Base-by-base conservation (phyloP, 2,113 vertebrate genomes). In the Platysternon megacephalum region DNA sequence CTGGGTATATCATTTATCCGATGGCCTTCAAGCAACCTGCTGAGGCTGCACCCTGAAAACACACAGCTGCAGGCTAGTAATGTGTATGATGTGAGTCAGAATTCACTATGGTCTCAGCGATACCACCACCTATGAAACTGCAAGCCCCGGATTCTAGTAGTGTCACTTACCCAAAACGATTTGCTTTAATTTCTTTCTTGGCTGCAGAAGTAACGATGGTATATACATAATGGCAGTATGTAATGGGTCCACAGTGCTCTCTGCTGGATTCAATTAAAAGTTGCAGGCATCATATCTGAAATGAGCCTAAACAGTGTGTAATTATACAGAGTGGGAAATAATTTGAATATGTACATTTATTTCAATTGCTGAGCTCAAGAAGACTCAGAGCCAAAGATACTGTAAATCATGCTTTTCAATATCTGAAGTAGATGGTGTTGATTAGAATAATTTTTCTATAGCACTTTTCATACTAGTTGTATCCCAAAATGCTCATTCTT, bases 241-340 rank as follows among this genome's bases (percentile, higher is more conserved):
- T 86, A 76, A 78, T 94, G 96, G 90, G 76, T 95, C 93, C 90
- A 86, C 65, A 82, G 87, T 97, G 97, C 97, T 94, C 98, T 98
- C 98, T 98, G 96, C 97, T 97, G 98, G 86, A 92, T 85, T 21
- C 74, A 17, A 19, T 21, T 2, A 61, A 91, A 89, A 87, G 79
- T 42, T 86, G 55, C 90, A 53, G 11, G 61, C 78, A 74, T 84
- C 39, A 14, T 1, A 2, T 51, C 89, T 88, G 17, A 55, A 53
- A 51, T 53, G 35, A 39, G 76, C 76, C n/a, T 65, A 51, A 22
- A 74, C 80, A 79, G 44, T 51, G 14, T 29, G 29, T n/a, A 82
- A 22, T 6, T 78, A 26, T 24, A 11, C 39, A 39, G 82, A 42
- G 16, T 12, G 11, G 22, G 16, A n/a, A 86, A 44, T 53, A 35